These are phyloP conservation scores for Oreocharis arfaki DNA, from an alignment of 2,113 vertebrate genomes.

Conservation along the genomic window DNA sequence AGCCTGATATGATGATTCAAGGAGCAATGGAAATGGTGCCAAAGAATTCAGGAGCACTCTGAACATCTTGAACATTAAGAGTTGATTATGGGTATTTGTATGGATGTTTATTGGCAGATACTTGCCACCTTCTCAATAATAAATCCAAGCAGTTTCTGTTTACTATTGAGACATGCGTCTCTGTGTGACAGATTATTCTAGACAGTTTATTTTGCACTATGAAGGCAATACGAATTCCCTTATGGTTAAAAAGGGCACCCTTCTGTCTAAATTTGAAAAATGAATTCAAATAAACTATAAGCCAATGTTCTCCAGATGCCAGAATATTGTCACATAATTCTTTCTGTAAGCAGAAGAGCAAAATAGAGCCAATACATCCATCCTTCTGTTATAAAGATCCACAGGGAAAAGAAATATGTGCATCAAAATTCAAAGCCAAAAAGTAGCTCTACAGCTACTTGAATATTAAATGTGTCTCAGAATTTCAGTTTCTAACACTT, in stretches of 20 bases:
- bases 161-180: background rate
- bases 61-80: background rate
- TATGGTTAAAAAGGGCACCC: conserved; percentile 35
- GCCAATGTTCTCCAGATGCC: conserved; percentile 51
- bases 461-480: background rate
- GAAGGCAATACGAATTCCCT: conserved; percentile 31
- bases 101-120: background rate
- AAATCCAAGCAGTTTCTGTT: conserved; percentile 45
- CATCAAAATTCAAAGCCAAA: conserved; percentile 1
- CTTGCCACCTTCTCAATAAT: background rate
- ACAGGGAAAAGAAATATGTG: background rate
- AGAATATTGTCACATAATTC: conserved; percentile 32
- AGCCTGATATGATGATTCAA: background rate
- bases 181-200: conserved; percentile 27
- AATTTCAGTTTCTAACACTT: background rate
- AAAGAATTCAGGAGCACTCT: background rate
- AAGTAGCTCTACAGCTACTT: background rate
- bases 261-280: conserved; percentile 50
- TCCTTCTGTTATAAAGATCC: conserved; percentile 26
- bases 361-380: conserved; percentile 1
- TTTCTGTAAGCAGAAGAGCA: conserved; percentile 24
- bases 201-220: conserved; percentile 41
- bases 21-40: background rate
- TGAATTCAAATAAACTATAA: conserved; percentile 46
- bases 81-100: background rate